phyloP scores from a whole-genome alignment of 2,113 vertebrate species.

The Dicrurus megarhynchus region DNA sequence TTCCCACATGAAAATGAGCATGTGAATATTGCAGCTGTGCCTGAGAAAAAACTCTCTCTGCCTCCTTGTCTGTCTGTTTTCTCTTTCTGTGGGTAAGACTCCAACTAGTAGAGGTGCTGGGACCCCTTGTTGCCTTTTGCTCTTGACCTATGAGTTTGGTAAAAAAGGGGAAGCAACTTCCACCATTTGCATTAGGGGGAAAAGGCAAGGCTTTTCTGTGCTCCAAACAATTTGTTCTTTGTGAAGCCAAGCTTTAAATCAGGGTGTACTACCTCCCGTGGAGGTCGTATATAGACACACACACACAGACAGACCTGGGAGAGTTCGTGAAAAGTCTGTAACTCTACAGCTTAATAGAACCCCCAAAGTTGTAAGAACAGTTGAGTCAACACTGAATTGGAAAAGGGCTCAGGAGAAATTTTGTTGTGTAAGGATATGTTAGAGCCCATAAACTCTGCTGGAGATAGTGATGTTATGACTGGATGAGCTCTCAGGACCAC shows the following conservation, averaged over 20 bases:
- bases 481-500: background rate
- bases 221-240: background rate
- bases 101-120: rapidly evolving
- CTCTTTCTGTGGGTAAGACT: background rate
- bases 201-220: background rate
- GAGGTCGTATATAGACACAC: background rate
- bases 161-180: background rate
- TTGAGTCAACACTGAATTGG: background rate
- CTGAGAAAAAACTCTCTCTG: background rate
- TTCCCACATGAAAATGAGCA: background rate
- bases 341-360: background rate
- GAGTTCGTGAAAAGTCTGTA: background rate
- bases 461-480: background rate
- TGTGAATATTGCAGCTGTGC: background rate
- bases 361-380: background rate
- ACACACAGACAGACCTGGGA: rapidly evolving
- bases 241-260: background rate
- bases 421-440: background rate
- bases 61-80: background rate
- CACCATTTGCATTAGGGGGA: background rate
- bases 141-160: background rate
- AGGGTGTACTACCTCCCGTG: rapidly evolving
- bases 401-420: background rate
- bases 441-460: background rate
- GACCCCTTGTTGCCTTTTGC: background rate